phyloP scores from a whole-genome alignment of 2,113 vertebrate species.

The Cynopterus brachyotis region DNA sequence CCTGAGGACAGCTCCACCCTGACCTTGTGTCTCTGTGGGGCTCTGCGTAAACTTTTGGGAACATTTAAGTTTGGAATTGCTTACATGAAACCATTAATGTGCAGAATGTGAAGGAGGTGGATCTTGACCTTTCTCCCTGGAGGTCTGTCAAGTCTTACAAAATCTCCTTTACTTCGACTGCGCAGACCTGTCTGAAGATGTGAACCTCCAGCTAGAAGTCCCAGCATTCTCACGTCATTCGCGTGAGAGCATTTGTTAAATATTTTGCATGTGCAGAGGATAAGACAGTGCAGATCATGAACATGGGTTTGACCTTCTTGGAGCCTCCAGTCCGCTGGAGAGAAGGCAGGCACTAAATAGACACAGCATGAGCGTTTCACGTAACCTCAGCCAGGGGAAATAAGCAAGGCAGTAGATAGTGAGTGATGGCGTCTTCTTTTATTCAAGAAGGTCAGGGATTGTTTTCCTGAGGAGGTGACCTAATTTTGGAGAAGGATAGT shows the following conservation, averaged over 20 bases:
- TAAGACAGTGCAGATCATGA: fast-evolving
- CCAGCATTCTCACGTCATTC: neutral
- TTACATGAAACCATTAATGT: neutral
- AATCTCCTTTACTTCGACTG: neutral
- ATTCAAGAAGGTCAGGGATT: neutral
- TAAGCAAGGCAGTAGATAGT: fast-evolving
- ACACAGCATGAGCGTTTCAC: fast-evolving
- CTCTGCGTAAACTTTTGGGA: neutral
- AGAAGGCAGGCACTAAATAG: neutral
- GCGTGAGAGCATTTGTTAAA: neutral
- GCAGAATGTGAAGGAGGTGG: neutral
- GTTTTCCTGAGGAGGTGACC: neutral
- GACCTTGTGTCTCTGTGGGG: neutral
- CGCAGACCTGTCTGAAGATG: neutral
- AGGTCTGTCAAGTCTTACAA: neutral
- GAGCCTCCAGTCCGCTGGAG: too few species aligned
- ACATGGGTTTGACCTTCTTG: neutral
- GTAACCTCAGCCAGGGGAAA: neutral
- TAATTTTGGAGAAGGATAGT: neutral
- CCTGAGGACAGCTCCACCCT: neutral
- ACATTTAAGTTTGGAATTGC: neutral
- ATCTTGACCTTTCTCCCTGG: neutral
- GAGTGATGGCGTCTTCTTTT: neutral
- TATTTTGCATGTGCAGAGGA: fast-evolving
- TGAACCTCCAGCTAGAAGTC: neutral